These are phyloP conservation scores for Epinephelus cyanopodus DNA, from an alignment of 2,113 vertebrate genomes.

Conservation along the genomic window DNA sequence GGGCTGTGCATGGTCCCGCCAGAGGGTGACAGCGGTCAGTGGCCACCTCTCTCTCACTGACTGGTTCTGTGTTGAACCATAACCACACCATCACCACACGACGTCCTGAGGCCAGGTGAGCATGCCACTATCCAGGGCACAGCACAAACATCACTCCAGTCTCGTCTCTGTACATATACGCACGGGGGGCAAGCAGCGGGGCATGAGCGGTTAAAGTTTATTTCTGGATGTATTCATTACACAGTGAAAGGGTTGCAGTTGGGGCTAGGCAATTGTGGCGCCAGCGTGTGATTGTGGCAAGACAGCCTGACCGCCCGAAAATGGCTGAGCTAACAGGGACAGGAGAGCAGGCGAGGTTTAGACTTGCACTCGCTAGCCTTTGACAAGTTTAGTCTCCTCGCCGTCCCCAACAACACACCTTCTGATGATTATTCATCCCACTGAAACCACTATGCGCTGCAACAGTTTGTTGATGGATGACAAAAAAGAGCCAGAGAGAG, in stretches of 20 bases:
- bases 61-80: constrained; percentile 79
- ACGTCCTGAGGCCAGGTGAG: constrained; percentile 78
- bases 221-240: constrained; percentile 95
- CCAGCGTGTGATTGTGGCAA: constrained; percentile 96
- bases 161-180: constrained; percentile 82
- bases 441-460: constrained; percentile 62
- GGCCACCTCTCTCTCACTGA: constrained; percentile 74
- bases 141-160: constrained; percentile 83
- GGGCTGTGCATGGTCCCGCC: constrained; percentile 45
- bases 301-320: constrained; percentile 93
- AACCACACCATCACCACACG: constrained; percentile 74
- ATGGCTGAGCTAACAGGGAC: constrained; percentile 93
- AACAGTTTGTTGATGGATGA: constrained; percentile 41
- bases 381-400: constrained; percentile 52
- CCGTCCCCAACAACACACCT: constrained; percentile 83
- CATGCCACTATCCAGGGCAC: constrained; percentile 71
- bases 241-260: constrained; percentile 89
- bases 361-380: constrained; percentile 77
- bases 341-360: constrained; percentile 81
- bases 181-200: constrained; percentile 76
- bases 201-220: constrained; percentile 87
- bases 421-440: constrained; percentile 78
- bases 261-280: constrained; percentile 88
- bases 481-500: constrained; percentile 67
- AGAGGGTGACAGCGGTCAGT: constrained; percentile 72